Conservation (phyloP, 1,140 invertebrate species). For the Pemphigus obesinymphae region DNA sequence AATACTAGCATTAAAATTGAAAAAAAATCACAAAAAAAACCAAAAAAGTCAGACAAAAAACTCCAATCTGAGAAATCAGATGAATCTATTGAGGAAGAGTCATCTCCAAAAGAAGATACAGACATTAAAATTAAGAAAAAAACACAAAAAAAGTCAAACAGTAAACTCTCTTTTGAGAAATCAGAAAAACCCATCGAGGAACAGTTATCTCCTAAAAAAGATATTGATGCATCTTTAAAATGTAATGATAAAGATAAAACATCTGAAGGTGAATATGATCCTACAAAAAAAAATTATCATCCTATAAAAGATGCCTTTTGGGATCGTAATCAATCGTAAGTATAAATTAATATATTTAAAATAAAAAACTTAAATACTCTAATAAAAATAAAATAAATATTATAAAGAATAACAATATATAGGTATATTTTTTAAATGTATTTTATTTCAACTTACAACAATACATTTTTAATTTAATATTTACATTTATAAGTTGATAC, state of each 20-base stretch:
- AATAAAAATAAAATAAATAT: too few species aligned
- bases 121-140: neutral
- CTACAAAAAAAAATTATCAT: slow-evolving; percentile 68
- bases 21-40: neutral
- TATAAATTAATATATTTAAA: neutral
- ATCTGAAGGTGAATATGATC: slow-evolving; percentile 61
- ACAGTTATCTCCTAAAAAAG: neutral
- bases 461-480: too few species aligned
- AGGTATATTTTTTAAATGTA: too few species aligned
- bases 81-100: neutral
- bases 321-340: slow-evolving; percentile 68
- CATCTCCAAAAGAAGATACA: neutral
- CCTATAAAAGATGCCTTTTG: slow-evolving; percentile 87
- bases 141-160: neutral
- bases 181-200: neutral
- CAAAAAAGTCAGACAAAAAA: neutral
- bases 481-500: too few species aligned
- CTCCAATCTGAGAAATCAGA: neutral
- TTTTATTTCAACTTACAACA: too few species aligned
- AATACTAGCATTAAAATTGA: neutral
- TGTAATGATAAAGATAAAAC: neutral
- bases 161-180: neutral
- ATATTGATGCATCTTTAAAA: neutral
- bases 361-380: too few species aligned
- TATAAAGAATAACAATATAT: too few species aligned